Conservation (phyloP, 2,797 vertebrate genomes). For the Netta rufina region DNA sequence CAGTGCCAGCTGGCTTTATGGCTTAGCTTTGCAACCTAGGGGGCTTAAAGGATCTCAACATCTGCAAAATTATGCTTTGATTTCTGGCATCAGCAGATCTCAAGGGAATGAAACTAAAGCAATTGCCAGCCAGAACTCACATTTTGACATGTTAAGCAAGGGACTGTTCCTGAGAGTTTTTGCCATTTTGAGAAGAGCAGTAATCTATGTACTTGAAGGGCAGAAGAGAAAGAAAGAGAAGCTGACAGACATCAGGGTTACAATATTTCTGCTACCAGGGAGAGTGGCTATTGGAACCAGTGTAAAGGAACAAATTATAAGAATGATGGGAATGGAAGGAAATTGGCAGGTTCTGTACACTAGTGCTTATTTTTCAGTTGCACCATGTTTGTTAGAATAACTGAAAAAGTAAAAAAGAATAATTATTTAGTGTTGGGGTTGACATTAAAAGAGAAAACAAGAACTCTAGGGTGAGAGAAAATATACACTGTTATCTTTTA, state of each 20-base stretch:
- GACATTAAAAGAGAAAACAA: neutral
- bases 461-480: neutral
- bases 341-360: constrained; percentile 3
- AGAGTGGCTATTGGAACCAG: constrained; percentile 54
- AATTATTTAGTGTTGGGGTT: neutral
- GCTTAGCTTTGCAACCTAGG: constrained; percentile 64
- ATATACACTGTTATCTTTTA: neutral
- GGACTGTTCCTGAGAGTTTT: constrained; percentile 65
- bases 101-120: constrained; percentile 69
- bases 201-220: neutral
- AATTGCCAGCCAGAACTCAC: constrained; percentile 71
- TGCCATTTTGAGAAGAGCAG: constrained; percentile 65
- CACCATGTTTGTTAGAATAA: neutral
- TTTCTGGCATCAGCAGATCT: constrained; percentile 66
- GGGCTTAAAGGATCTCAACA: constrained; percentile 70
- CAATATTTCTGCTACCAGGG: constrained; percentile 70
- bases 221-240: neutral
- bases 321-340: constrained; percentile 33
- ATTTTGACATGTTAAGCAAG: constrained; percentile 75
- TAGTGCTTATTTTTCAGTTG: constrained; percentile 20
- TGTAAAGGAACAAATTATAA: constrained; percentile 64
- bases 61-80: constrained; percentile 74
- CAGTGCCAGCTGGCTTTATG: constrained; percentile 64
- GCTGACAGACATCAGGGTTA: constrained; percentile 50
- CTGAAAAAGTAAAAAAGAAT: neutral